A percentile compares a stretch with the other conserved stretches of the same genome.
phyloP scores from a whole-genome alignment of 2,888 invertebrate genomes.

The Acheta domesticus region DNA sequence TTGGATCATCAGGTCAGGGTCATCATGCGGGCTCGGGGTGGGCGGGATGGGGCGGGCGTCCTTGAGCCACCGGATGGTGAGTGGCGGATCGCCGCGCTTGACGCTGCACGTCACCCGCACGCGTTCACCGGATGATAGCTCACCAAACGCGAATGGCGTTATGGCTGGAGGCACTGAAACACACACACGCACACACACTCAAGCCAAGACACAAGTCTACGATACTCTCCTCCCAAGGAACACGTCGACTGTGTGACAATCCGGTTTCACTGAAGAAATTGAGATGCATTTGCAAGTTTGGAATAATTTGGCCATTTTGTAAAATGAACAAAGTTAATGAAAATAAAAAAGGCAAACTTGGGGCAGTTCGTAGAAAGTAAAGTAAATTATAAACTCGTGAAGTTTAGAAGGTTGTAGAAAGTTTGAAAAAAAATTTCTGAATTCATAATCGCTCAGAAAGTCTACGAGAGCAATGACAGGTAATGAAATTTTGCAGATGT shows the following conservation, averaged over 20 bases:
- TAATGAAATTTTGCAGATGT: too few relatives aligned
- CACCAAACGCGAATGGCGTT: conserved; percentile 55
- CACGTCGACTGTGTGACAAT: neutral
- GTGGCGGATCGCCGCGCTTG: conserved; percentile 44
- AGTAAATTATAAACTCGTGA: too few relatives aligned
- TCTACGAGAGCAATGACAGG: too few relatives aligned
- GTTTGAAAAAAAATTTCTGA: too few relatives aligned
- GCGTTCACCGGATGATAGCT: conserved; percentile 49
- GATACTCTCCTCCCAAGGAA: conserved; percentile 5
- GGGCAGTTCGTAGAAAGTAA: too few relatives aligned
- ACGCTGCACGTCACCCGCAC: conserved; percentile 47
- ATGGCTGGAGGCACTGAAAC: conserved; percentile 48
- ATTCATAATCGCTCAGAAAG: too few relatives aligned
- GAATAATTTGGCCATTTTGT: too few relatives aligned
- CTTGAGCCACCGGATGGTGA: conserved; percentile 47
- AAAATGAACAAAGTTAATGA: too few relatives aligned
- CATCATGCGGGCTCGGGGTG: conserved; percentile 35
- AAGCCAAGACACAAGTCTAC: conserved; percentile 34
- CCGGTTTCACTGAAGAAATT: neutral
- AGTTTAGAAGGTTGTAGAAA: too few relatives aligned
- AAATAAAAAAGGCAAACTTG: too few relatives aligned
- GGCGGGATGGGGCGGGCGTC: conserved; percentile 39
- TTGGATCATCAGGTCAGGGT: conserved; percentile 38
- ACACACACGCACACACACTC: conserved; percentile 32
- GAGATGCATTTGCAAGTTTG: neutral